Evolutionary conservation across 2,888 invertebrate species (phyloP), one percentile per base, ranked within the genome.

Genomic region (Osedax fenrisi): DNA sequence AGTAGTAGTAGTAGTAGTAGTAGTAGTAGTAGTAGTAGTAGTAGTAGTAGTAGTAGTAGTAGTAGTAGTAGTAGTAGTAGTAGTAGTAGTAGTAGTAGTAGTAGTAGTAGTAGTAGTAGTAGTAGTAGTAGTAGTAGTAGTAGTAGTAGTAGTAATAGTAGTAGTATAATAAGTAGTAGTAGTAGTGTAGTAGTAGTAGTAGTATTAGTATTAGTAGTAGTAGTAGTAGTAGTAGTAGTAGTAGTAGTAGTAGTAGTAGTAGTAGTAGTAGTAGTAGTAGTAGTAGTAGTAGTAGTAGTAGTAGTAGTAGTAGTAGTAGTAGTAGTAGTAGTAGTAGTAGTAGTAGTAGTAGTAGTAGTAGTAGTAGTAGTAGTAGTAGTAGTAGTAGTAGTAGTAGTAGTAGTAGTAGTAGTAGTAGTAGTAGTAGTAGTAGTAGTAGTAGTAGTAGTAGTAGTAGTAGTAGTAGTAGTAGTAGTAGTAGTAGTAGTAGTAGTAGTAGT

Each of bases 51-150:
- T 70, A 70, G 71, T 41, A 70, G 71, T 70, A 70, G 71, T 41
- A 70, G 71, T 70, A 70, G 71, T 41, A 70, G 59, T 70, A 70
- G 71, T 70, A 70, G 71, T 70, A 70, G 71, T 70, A 70, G 61
- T 70, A 70, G 71, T 70, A 70, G 61, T 70, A 70, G 71, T 70
- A 70, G 71, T 70, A 70, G 71, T 70, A 70, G 71, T 70, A 70
- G 71, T 70, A 70, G 61, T 70, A 66, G 71, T 66, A 70, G 61
- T 70, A 70, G 71, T 70, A 70, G 71, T 70, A 70, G 61, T 70
- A 70, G 71, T 70, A 70, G 61, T 70, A 70, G 71, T 70, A 70
- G 71, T 70, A 66, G 61, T 70, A 70, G 71, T 70, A 70, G 71
- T 70, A 70, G 71, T 66, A 70, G 71, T 0, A 70, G 61, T 3